These are phyloP conservation scores for Trogon surrucura DNA, from an alignment of 2,113 vertebrate species.

Conservation along the genomic window DNA sequence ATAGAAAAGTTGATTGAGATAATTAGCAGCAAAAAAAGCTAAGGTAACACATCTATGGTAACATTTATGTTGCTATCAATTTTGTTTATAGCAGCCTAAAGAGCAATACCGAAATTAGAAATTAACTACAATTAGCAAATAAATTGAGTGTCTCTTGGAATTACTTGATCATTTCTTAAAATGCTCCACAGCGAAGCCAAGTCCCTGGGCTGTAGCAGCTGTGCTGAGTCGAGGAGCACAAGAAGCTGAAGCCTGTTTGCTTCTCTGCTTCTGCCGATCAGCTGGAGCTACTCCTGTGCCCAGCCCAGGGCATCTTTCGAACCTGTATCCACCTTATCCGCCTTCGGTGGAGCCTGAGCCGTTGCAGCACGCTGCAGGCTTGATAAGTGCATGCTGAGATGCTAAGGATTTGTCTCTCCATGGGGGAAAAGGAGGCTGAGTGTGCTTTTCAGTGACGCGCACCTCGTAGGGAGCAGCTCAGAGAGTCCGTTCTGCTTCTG, in stretches of 20 bases:
- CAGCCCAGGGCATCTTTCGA: neutral
- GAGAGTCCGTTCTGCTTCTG: neutral
- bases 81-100: conserved; percentile 68
- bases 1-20: conserved; percentile 61
- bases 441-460: neutral
- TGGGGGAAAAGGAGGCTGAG: neutral
- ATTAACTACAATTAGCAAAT: conserved; percentile 70
- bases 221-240: neutral
- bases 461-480: neutral
- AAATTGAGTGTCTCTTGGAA: conserved; percentile 66
- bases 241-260: neutral
- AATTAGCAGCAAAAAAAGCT: conserved; percentile 56
- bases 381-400: neutral
- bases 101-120: conserved; percentile 61
- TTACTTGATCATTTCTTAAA: conserved; percentile 53
- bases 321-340: neutral
- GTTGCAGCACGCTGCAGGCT: neutral
- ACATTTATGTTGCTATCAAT: conserved; percentile 56
- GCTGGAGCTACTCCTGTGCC: neutral
- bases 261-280: neutral
- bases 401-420: neutral
- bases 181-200: neutral
- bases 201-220: neutral
- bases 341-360: neutral
- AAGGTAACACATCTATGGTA: conserved; percentile 23